phyloP scores from a whole-genome alignment of 2,888 invertebrate species.

The Linyphia triangularis region DNA sequence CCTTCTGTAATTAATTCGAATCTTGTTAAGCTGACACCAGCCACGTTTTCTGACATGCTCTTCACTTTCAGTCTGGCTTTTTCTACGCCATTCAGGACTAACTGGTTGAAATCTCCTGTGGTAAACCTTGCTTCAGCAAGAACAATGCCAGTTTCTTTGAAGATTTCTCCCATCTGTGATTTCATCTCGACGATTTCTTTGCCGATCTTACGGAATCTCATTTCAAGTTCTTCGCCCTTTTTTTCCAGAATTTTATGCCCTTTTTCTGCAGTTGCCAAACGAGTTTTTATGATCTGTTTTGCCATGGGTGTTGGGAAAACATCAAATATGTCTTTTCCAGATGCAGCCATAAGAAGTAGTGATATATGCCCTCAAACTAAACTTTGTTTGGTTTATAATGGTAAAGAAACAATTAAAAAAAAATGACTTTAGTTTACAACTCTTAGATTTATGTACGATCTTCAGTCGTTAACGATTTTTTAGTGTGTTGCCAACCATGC shows the following conservation, averaged over 20 bases:
- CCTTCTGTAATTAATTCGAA: conserved; percentile 26
- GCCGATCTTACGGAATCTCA: conserved; percentile 49
- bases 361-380: too few relatives aligned
- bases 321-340: neutral
- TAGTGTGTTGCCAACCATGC: too few relatives aligned
- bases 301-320: conserved; percentile 54
- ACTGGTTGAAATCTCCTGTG: conserved; percentile 22
- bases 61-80: conserved; percentile 34
- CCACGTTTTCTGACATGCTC: conserved; percentile 44
- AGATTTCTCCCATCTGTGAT: conserved; percentile 29
- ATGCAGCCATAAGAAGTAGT: neutral
- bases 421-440: too few relatives aligned
- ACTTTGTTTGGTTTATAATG: too few relatives aligned
- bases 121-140: conserved; percentile 56
- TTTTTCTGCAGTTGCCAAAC: conserved; percentile 23
- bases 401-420: too few relatives aligned
- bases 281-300: conserved; percentile 15
- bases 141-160: conserved; percentile 29
- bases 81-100: conserved; percentile 10
- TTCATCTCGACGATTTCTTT: conserved; percentile 52
- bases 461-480: too few relatives aligned
- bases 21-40: conserved; percentile 22
- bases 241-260: conserved; percentile 50
- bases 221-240: conserved; percentile 37
- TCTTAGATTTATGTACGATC: too few relatives aligned